Evolutionary conservation across 2,113 vertebrate species (phyloP).

Genomic region (Prionailurus bengalensis): DNA sequence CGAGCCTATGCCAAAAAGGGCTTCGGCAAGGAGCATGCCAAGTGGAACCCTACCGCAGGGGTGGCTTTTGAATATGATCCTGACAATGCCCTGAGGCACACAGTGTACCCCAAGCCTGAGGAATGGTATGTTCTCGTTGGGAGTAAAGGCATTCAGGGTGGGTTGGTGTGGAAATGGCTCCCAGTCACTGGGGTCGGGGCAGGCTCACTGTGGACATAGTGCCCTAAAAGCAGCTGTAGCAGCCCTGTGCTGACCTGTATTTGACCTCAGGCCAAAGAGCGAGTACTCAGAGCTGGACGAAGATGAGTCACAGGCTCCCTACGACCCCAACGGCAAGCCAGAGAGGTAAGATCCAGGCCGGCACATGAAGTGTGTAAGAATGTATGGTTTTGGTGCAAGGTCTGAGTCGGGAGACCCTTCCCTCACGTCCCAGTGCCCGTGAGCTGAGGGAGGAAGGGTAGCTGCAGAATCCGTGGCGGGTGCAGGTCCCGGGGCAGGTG

Average conservation of each 20-base stretch:
- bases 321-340: conserved; percentile 97
- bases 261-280: conserved; percentile 95
- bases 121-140: conserved; percentile 91
- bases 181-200: neutral
- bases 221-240: neutral
- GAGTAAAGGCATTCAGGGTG: neutral
- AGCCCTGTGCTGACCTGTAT: neutral
- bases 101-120: conserved; percentile 96
- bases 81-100: conserved; percentile 97
- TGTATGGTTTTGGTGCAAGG: fast-evolving
- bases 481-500: neutral
- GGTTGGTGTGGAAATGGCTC: neutral
- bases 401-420: neutral
- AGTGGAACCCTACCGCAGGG: conserved; percentile 98
- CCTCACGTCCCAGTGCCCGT: fast-evolving
- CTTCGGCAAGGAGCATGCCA: conserved; percentile 98
- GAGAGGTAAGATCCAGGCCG: conserved; percentile 90
- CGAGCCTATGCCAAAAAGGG: conserved; percentile 98
- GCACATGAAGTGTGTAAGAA: neutral
- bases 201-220: neutral
- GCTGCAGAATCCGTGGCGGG: fast-evolving
- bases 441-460: neutral
- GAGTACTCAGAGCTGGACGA: conserved; percentile 99
- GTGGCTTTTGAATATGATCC: conserved; percentile 99
- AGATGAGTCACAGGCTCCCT: conserved; percentile 96